These are phyloP conservation scores for Sebastes cheni DNA, from an alignment of 2,797 vertebrate genomes.

Conservation along the genomic window DNA sequence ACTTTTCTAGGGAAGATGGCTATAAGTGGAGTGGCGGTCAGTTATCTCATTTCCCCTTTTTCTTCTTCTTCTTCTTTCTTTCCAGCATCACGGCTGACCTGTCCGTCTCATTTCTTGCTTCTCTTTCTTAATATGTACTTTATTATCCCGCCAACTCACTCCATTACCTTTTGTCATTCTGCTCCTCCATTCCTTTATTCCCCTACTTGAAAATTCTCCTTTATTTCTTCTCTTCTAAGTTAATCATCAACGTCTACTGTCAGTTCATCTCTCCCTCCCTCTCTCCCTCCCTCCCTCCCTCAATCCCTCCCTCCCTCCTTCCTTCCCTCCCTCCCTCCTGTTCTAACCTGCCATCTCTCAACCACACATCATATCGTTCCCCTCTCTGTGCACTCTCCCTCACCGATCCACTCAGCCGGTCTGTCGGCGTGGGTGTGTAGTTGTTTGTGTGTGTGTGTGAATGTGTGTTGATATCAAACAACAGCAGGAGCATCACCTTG, in stretches of 20 bases:
- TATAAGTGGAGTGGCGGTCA: conserved; percentile 3
- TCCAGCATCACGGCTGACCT: background rate
- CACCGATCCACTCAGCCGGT: conserved; percentile 34
- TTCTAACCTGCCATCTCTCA: conserved; percentile 50
- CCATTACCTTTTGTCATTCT: background rate
- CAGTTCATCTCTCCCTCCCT: conserved; percentile 12
- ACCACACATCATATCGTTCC: conserved; percentile 55
- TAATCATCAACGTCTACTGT: conserved; percentile 30
- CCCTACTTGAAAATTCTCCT: conserved; percentile 3
- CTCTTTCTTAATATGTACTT: conserved; percentile 1
- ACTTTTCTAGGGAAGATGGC: conserved; percentile 1
- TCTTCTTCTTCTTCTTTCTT: background rate
- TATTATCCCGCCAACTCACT: conserved; percentile 8
- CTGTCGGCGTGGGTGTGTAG: conserved; percentile 50
- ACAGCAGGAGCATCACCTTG: conserved; percentile 38
- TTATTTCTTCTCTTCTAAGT: background rate
- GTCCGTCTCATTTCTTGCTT: background rate
- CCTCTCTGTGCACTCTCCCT: conserved; percentile 42
- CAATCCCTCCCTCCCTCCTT: background rate
- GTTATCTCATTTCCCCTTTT: conserved; percentile 15
- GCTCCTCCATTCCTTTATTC: conserved; percentile 4
- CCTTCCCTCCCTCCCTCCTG: background rate
- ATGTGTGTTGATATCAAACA: conserved; percentile 39
- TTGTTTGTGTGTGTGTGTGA: conserved; percentile 10
- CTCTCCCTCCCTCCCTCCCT: background rate